Conservation (phyloP, 2,113 vertebrate genomes). For the Antechinus stuartii region DNA sequence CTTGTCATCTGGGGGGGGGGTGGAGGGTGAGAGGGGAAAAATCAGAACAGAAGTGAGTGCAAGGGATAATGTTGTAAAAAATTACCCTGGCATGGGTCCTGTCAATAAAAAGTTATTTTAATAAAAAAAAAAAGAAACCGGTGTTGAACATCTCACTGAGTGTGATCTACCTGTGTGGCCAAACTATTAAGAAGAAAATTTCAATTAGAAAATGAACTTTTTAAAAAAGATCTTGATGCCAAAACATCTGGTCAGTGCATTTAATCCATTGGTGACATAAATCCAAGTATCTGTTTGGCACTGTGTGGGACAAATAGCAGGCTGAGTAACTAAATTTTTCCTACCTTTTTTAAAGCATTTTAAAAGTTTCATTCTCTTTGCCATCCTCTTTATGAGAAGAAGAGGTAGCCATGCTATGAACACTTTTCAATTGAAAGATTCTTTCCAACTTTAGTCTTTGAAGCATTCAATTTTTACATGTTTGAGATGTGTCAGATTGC, state of each 20-base stretch:
- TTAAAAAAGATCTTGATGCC: background rate
- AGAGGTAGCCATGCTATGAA: background rate
- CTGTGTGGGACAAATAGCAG: background rate
- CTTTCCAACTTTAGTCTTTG: background rate
- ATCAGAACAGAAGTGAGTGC: no score
- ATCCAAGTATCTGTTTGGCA: background rate
- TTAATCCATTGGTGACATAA: background rate
- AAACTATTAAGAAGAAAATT: background rate
- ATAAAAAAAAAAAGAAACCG: no score
- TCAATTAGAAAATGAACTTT: background rate
- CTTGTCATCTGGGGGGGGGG: no score
- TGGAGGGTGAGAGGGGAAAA: no score
- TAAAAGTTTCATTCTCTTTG: background rate
- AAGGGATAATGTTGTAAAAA: no score
- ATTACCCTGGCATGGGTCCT: no score
- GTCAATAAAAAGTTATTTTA: no score
- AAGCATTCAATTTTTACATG: background rate
- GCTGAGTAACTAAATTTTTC: background rate
- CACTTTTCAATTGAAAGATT: background rate
- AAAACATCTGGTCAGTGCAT: background rate
- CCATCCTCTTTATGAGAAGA: background rate
- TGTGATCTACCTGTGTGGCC: background rate
- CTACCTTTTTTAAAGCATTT: background rate
- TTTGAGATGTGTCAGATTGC: background rate
- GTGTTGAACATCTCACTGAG: background rate